Conservation (phyloP, 2,888 invertebrate species). For the Rhagophthalmus giganteus region DNA sequence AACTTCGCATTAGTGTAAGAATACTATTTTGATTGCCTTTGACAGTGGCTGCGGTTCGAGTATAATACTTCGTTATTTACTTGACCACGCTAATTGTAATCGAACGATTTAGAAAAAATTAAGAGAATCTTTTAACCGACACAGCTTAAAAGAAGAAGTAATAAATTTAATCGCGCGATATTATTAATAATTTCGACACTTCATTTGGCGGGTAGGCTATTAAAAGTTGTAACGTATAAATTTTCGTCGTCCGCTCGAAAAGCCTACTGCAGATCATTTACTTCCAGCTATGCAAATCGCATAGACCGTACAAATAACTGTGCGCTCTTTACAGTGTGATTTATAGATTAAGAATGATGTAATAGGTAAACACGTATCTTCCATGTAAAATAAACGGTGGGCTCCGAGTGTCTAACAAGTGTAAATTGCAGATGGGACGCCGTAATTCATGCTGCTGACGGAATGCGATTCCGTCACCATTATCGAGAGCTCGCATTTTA, state of each 20-base stretch:
- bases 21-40: no score
- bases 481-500: conserved; percentile 25
- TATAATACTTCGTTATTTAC: no score
- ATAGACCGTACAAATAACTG: conserved; percentile 20
- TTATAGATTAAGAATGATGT: conserved; percentile 39
- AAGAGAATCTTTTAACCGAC: background rate
- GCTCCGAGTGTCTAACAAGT: conserved; percentile 43
- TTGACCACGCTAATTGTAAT: no score
- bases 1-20: no score
- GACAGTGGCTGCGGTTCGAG: no score
- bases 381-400: conserved; percentile 38
- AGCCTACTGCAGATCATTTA: conserved; percentile 21
- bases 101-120: background rate
- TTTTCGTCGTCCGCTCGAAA: conserved; percentile 15
- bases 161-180: conserved; percentile 13
- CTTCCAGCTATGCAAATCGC: conserved; percentile 20
- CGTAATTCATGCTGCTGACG: conserved; percentile 40
- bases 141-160: conserved; percentile 8
- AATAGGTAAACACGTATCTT: conserved; percentile 40
- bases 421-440: conserved; percentile 42
- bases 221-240: conserved; percentile 32
- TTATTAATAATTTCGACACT: conserved; percentile 35
- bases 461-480: conserved; percentile 32
- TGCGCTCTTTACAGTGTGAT: conserved; percentile 33
- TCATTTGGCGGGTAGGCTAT: conserved; percentile 32